A percentile compares a stretch with the other conserved stretches of the same genome.
Evolutionary conservation across 2,113 vertebrate genomes (phyloP).

Genomic region (Pseudopodoces humilis): DNA sequence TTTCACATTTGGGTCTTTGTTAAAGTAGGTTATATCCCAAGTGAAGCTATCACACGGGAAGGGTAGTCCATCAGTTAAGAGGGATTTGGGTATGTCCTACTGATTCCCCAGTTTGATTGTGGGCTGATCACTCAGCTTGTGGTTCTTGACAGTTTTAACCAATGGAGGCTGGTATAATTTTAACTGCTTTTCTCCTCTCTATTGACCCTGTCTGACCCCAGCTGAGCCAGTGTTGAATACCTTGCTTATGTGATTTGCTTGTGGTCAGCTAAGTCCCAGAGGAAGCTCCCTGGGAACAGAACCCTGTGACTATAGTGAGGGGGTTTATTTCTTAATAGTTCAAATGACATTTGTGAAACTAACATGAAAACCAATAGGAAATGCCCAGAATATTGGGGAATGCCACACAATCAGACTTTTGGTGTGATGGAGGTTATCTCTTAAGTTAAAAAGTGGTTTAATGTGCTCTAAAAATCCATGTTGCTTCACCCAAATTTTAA

Average conservation of each 20-base stretch:
- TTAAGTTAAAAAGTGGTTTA: neutral
- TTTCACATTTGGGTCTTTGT: neutral
- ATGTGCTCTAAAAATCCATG: neutral
- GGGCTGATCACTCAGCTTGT: neutral
- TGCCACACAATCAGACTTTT: neutral
- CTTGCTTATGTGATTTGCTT: neutral
- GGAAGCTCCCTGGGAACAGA: neutral
- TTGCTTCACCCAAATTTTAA: neutral
- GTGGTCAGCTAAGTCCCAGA: neutral
- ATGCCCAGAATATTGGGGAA: neutral
- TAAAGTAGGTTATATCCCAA: neutral
- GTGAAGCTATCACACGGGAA: accelerated
- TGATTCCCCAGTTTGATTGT: neutral
- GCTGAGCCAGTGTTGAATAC: neutral
- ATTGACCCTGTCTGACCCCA: neutral
- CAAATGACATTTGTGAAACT: neutral
- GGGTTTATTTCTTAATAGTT: neutral
- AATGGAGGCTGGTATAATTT: neutral
- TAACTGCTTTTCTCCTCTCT: neutral
- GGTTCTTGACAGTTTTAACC: neutral
- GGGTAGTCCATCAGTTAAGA: neutral
- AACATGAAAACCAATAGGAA: neutral
- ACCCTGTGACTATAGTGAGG: neutral
- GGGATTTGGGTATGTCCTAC: neutral
- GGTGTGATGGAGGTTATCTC: neutral